A percentile compares a stretch with the other conserved stretches of the same genome.
Evolutionary conservation across 2,113 vertebrate genomes (phyloP).

Genomic region (Albula glossodonta): DNA sequence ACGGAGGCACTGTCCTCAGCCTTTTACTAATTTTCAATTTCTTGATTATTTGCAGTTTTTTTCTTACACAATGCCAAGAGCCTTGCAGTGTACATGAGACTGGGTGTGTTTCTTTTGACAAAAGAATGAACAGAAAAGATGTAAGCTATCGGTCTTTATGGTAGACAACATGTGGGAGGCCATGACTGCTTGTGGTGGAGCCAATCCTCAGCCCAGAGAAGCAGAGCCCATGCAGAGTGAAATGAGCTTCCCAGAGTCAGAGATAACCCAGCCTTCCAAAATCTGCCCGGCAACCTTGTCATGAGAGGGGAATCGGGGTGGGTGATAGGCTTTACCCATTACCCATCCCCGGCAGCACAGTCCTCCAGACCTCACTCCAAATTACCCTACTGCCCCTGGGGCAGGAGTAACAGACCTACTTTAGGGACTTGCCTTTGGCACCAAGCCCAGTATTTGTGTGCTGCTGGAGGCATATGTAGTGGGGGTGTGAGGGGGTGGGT

Average conservation of each 20-base stretch:
- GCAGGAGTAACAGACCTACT: not conserved
- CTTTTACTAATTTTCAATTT: not conserved
- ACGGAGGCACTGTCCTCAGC: not conserved
- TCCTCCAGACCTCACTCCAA: constrained; percentile 42
- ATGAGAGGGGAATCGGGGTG: not conserved
- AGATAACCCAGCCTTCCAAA: constrained; percentile 32
- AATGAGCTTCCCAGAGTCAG: constrained; percentile 23
- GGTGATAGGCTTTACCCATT: constrained; percentile 34
- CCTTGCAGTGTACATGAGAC: not conserved
- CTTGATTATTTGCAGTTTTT: too few species aligned
- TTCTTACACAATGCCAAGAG: too few species aligned
- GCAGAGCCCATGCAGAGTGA: constrained; percentile 48
- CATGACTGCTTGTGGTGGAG: not conserved
- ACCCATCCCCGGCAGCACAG: constrained; percentile 17
- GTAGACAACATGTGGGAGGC: not conserved
- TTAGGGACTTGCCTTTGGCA: not conserved
- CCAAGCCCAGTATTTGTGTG: not conserved
- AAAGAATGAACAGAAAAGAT: not conserved
- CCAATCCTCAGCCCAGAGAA: constrained; percentile 35
- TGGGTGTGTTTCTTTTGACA: not conserved
- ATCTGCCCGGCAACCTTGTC: constrained; percentile 60
- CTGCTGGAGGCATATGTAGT: not conserved
- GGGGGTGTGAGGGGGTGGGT: not conserved
- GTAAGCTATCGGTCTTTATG: not conserved
- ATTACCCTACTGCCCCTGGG: constrained; percentile 25